Base-by-base conservation (phyloP, 2,113 vertebrate species). In the Morone chrysops region DNA sequence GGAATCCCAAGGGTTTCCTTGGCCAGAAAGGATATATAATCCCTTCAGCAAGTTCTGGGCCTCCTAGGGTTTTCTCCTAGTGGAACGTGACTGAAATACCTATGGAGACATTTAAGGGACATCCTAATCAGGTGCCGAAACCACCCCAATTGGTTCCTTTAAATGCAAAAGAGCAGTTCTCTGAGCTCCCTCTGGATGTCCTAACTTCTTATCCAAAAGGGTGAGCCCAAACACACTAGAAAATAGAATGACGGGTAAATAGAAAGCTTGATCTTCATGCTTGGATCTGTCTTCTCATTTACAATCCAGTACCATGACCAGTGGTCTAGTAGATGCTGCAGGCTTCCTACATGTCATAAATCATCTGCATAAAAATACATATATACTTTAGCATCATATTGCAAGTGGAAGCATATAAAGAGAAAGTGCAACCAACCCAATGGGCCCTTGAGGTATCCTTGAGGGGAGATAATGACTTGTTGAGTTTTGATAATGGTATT, bases 1-100 rank as follows among this genome's bases (percentile, higher is more conserved):
- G 59, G 17, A 25, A 59, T 70, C 41, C 41, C 13, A 53, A 47
- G 72, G 60, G 13, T 81, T 81, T 78, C 47, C 53, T 38, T 45
- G 54, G 47, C 62, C 62, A 70, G 22, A 75, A 38, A 45, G 38
- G 60, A 70, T 57, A 10, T 22, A 69, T 41, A 40, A 48, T 61
- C 6, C 10, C 16, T 71, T 38, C 12, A 68, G 54, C 4, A 60
- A 36, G 5, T 47, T 40, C 6, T 53, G 2, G 54, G 17, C 20
- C 68, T 53, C 4, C 40, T 56, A 1, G 38, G 16, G 56, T 70
- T 17, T 41, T 57, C 62, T 36, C 16, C 16, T 13, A 16, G 41
- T 59, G n/a, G 13, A 40, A 59, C 5, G 3, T 69, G 25, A 56
- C 38, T 41, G 25, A 3, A 66, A 45, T 66, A 22, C n/a, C 41